Base-by-base conservation (phyloP, 2,888 invertebrate genomes). In the Conomelus anceps region DNA sequence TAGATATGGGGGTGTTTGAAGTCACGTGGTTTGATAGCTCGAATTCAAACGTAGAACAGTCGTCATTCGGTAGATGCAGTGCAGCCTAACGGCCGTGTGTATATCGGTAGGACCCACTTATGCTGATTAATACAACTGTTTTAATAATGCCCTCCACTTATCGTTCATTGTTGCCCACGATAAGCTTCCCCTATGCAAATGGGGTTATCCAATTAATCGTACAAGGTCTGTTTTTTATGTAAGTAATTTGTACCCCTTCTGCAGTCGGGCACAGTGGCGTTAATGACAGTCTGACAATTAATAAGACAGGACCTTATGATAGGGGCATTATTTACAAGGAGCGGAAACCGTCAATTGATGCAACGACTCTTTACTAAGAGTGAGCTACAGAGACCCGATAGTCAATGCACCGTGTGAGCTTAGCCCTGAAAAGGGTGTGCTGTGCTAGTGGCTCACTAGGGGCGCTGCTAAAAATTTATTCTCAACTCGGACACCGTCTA, bases 131-230 rank as follows among this genome's bases (percentile, higher is more conserved):
- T 26, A 86, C 24, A 86, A 86, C 86, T 86, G 86, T 22, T 29
- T 23, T 86, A 86, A 86, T 86, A 86, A 86, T 86, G 29, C 86
- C 86, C 86, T 24, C 85, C 85, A 23, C 23, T 85, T 85, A 24
- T 24, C 86, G 86, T 29, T 86, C 86, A 86, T 86, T 86, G 86
- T 86, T 22, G 26, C 24, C 86, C 9, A 86, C 29, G 86, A 86
- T 86, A 86, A 86, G 86, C 86, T 86, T 86, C 86, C 86, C 86
- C 24, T 86, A 86, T 86, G 86, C 86, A 86, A 86, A 86, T 86
- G 29, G 29, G 86, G 24, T 29, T 29, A 26, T 26, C 23, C 24
- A 86, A 86, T 86, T 86, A 86, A 86, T 86, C 86, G 86, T 86
- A 24, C 29, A 23, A 29, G 26, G n/a, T 86, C 24, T 22, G 26